A percentile compares a stretch with the other conserved stretches of the same genome.
Evolutionary conservation across 2,888 invertebrate species (phyloP).

Genomic region (Julus scanicus): DNA sequence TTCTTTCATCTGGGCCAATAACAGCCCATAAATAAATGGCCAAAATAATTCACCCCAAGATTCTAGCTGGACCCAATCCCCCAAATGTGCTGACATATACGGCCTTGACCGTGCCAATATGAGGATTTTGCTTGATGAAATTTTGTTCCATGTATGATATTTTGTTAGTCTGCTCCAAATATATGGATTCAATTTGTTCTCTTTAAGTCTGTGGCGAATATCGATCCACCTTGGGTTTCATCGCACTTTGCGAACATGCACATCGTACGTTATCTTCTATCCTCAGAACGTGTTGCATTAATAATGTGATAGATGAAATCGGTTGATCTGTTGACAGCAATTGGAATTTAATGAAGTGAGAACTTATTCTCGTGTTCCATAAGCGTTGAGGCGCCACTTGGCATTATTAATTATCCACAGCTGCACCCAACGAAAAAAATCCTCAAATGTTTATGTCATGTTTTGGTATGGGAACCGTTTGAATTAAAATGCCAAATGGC

Average conservation of each 20-base stretch:
- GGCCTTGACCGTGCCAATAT: neutral
- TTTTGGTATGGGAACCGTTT: too few species aligned
- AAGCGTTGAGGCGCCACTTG: neutral
- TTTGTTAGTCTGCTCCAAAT: neutral
- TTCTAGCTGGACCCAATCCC: too few species aligned
- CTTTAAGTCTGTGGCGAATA: constrained; percentile 23
- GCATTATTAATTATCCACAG: too few species aligned
- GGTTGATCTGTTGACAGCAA: constrained; percentile 23
- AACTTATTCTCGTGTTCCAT: neutral
- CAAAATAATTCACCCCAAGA: too few species aligned
- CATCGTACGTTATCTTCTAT: neutral
- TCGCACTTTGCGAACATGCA: neutral
- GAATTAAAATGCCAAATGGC: too few species aligned
- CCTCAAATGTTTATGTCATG: too few species aligned
- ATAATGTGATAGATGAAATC: neutral
- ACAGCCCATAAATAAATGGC: too few species aligned
- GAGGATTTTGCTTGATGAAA: neutral
- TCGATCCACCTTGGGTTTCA: neutral
- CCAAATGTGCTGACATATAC: neutral
- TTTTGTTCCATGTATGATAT: neutral
- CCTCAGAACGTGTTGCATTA: neutral
- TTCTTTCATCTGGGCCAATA: neutral
- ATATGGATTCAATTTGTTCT: neutral
- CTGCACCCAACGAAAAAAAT: too few species aligned
- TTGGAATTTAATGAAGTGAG: constrained; percentile 23